Conservation (phyloP, 2,888 invertebrate species). For the Altica lythri region DNA sequence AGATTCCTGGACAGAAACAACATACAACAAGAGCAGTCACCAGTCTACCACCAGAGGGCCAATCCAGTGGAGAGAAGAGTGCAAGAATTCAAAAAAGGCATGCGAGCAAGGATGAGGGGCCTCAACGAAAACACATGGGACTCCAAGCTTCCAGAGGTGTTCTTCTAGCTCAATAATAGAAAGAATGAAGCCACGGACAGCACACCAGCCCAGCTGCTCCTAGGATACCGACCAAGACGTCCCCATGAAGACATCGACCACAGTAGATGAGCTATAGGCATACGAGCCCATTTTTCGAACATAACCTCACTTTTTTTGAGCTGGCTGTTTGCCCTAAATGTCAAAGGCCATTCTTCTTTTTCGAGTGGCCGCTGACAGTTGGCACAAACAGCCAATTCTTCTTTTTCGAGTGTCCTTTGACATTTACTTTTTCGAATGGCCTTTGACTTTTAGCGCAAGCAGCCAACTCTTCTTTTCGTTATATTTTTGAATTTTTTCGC, state of each 20-base stretch:
- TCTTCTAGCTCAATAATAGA: not conserved
- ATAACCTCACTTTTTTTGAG: too few species aligned
- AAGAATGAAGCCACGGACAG: not conserved
- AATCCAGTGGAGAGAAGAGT: constrained; percentile 39
- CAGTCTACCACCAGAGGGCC: constrained; percentile 38
- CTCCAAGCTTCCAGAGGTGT: not conserved
- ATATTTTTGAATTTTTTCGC: too few species aligned
- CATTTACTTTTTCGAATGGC: too few species aligned
- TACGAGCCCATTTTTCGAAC: too few species aligned
- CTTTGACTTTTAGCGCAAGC: too few species aligned
- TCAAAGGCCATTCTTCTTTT: too few species aligned
- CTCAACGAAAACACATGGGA: not conserved
- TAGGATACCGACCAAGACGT: not conserved
- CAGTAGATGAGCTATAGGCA: too few species aligned
- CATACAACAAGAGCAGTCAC: constrained; percentile 12
- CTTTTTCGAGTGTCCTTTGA: too few species aligned
- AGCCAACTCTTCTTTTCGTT: too few species aligned
- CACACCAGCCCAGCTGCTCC: not conserved
- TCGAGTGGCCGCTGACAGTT: too few species aligned
- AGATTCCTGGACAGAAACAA: not conserved
- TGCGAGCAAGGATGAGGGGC: not conserved
- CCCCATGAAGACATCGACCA: not conserved
- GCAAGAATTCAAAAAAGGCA: constrained; percentile 38
- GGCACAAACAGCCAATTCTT: too few species aligned
- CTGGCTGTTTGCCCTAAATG: too few species aligned